Base-by-base conservation (phyloP, 2,888 invertebrate genomes). In the Notodonta dromedarius region DNA sequence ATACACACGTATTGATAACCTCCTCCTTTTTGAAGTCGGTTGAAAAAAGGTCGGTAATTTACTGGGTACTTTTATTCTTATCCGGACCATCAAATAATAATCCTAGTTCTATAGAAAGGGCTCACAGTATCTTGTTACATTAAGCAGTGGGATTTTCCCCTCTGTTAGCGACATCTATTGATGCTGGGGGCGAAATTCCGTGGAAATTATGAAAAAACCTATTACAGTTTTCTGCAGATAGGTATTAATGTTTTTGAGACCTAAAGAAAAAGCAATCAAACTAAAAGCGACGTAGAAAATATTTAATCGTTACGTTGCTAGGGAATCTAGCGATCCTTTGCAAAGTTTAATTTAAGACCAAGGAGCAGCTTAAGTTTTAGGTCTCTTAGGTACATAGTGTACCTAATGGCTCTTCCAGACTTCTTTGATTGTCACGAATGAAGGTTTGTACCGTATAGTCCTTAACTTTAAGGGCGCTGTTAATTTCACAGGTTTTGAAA, bases 81-180 rank as follows among this genome's bases (percentile, higher is more conserved):
- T 80, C 72, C 77, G 73, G 12, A 61, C 76, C 75, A 71, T 77
- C 73, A 76, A 74, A 77, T 76, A 73, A 76, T 83, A 76, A 79
- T 80, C 82, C 76, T 62, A 57, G 53, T 63, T 69, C 63, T 68
- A 67, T 70, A 71, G 66, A 68, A 70, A 69, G 63, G 72, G 74
- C 75, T 80, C 76, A 78, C 69, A 69, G 69, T 79, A 77, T 83
- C 80, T 76, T 77, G 79, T 82, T 75, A 76, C 81, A 78, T 77
- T 78, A 80, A 78, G 75, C 67, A 61, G 63, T 57, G 74, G 82
- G 79, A 77, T 80, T 78, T 77, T 59, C 69, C 65, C 62, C 66
- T 68, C 75, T 76, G 77, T 76, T 75, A 77, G 63, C 71, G 77
- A 67, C 73, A 76, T 74, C 75, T 76, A 75, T 75, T 71, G 75